phyloP scores from a whole-genome alignment of 2,797 vertebrate genomes.

The Numenius phaeopus region DNA sequence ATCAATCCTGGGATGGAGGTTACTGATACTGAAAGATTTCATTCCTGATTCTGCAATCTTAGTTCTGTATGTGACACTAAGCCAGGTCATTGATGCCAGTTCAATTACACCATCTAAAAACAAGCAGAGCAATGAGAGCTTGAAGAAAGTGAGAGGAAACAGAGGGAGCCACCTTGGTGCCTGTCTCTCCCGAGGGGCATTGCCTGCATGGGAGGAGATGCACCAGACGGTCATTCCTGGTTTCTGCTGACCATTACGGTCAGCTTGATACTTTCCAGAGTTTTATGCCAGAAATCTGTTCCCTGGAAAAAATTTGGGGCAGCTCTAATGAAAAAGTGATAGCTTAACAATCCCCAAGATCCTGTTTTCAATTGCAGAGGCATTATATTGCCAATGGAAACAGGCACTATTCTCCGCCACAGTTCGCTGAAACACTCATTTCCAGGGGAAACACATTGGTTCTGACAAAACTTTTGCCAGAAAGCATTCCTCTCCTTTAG shows the following conservation, averaged over 20 bases:
- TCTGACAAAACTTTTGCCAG: background rate
- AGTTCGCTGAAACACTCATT: background rate
- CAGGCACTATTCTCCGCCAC: background rate
- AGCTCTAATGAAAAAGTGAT: background rate
- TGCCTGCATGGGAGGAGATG: background rate
- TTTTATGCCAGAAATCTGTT: background rate
- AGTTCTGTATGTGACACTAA: background rate
- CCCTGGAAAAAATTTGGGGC: background rate
- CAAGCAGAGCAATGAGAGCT: background rate
- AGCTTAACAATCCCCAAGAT: background rate
- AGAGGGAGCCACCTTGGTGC: background rate
- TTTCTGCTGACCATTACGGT: background rate
- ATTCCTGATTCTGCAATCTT: background rate
- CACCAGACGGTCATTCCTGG: background rate
- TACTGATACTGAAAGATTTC: background rate
- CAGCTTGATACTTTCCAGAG: background rate
- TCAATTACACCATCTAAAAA: background rate
- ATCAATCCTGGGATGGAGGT: background rate
- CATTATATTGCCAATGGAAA: background rate
- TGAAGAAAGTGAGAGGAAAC: background rate
- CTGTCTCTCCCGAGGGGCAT: too few species aligned
- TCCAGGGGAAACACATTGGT: background rate
- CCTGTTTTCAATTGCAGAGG: background rate
- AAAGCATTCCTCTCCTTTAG: background rate
- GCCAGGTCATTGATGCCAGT: fast-evolving